Evolutionary conservation across 1,140 invertebrate genomes (phyloP).

Genomic region (Zaprionus inermis): DNA sequence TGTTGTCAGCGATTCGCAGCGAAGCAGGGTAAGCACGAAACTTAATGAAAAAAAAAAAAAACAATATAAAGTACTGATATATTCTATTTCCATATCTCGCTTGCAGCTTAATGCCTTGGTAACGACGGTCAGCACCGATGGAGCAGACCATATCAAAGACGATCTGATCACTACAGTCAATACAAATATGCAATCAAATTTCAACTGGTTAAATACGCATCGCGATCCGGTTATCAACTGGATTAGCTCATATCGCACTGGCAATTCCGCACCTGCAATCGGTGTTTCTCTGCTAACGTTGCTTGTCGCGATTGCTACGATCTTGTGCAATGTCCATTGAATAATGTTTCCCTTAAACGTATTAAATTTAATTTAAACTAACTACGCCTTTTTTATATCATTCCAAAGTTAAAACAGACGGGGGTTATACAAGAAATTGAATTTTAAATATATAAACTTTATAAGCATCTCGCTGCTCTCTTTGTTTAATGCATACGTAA

Average conservation of each 20-base stretch:
- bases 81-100: neutral
- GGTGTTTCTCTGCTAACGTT: conserved; percentile 39
- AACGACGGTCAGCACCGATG: conserved; percentile 8
- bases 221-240: conserved; percentile 60
- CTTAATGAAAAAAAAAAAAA: too few relatives aligned
- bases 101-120: conserved; percentile 56
- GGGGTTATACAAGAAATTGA: too few relatives aligned
- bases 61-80: neutral
- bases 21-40: conserved; percentile 46
- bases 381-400: neutral
- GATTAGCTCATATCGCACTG: conserved; percentile 31
- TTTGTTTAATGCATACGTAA: neutral
- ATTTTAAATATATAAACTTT: neutral
- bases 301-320: conserved; percentile 30
- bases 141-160: conserved; percentile 20
- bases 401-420: too few relatives aligned
- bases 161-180: conserved; percentile 26
- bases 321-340: conserved; percentile 1
- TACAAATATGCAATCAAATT: conserved; percentile 39
- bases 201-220: conserved; percentile 55
- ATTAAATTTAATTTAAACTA: conserved; percentile 32
- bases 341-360: neutral
- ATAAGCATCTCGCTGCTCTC: neutral
- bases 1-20: conserved; percentile 63
- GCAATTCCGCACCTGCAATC: conserved; percentile 32